Evolutionary conservation across 2,888 invertebrate genomes (phyloP), one percentile per base, ranked within the genome.

Genomic region (Acanthosepion esculentum): DNA sequence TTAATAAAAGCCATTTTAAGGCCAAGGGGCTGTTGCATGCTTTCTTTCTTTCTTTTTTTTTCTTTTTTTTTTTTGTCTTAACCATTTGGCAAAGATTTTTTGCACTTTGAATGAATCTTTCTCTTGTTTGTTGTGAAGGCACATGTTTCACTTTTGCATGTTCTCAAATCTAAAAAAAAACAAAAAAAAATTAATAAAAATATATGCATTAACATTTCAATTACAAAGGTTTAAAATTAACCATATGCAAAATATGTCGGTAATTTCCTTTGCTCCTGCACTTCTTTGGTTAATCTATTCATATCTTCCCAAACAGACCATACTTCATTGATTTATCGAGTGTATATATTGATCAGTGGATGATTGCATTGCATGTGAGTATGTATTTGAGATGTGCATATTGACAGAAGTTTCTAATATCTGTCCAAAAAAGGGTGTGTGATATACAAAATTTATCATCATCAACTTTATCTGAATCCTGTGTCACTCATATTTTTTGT

Each of bases 1-100:
- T 92, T 92, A 92, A 92, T 92, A 92, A 92, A 92, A 92, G 50
- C 92, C 92, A 29, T 92, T 78, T 48, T 92, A 48, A 92, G 92
- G 50, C 48, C 48, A 92, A 92, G 92, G 92, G 29, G 50, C 92
- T 50, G 26, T 48, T 50, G 92, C 92, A 92, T 92, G 92, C 92
- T 48, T 92, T 41, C 41, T 92, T 92, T 50, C 41, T 92, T 50
- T 48, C 8, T 41, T 41, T 18, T 92, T 6, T 5, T 78, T n/a
- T 78, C n/a, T 8, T 78, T 78, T 15, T 15, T 33, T 33, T 78
- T 10, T 78, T n/a, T 78, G 78, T 78, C 78, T 33, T 78, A 78
- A 33, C n/a, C 78, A 29, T 78, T n/a, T 78, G 78, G 64, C 26
- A 78, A 78, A 78, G n/a, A 78, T 10, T n/a, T 78, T n/a, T n/a